Evolutionary conservation across 2,113 vertebrate species (phyloP).

Genomic region (Cichladusa arquata): DNA sequence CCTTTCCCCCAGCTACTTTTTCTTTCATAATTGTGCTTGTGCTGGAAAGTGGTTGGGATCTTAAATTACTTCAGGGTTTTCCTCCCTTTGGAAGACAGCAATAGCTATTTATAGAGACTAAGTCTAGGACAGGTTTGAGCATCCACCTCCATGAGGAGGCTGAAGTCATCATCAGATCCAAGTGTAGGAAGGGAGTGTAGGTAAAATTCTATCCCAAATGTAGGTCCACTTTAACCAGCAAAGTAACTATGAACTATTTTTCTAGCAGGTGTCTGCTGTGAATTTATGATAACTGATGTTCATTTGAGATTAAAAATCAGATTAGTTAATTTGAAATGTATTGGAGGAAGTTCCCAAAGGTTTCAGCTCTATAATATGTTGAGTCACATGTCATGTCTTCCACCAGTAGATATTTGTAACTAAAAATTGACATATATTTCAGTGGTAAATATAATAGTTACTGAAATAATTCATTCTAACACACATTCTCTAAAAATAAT

Average conservation of each 20-base stretch:
- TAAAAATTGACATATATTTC: neutral
- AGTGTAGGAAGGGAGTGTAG: neutral
- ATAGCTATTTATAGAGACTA: conserved; percentile 16
- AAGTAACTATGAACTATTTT: neutral
- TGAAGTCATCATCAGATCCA: neutral
- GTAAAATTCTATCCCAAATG: neutral
- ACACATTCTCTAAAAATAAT: neutral
- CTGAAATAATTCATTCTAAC: neutral
- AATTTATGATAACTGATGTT: neutral
- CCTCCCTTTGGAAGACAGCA: neutral
- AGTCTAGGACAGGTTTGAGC: neutral
- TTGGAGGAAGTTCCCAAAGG: neutral
- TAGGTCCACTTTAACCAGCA: neutral
- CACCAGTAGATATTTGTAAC: neutral
- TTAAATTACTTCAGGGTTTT: conserved; percentile 35
- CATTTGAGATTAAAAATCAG: neutral
- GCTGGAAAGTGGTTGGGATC: neutral
- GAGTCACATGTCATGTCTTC: neutral
- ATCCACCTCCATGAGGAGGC: neutral
- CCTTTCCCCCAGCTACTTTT: conserved; percentile 23
- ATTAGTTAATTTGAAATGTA: neutral
- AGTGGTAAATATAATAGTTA: neutral
- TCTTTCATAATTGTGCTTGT: conserved; percentile 22
- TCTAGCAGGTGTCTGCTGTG: neutral
- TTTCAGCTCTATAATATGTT: neutral